Evolutionary conservation across 2,113 vertebrate species (phyloP).

Genomic region (Sisor rabdophorus): DNA sequence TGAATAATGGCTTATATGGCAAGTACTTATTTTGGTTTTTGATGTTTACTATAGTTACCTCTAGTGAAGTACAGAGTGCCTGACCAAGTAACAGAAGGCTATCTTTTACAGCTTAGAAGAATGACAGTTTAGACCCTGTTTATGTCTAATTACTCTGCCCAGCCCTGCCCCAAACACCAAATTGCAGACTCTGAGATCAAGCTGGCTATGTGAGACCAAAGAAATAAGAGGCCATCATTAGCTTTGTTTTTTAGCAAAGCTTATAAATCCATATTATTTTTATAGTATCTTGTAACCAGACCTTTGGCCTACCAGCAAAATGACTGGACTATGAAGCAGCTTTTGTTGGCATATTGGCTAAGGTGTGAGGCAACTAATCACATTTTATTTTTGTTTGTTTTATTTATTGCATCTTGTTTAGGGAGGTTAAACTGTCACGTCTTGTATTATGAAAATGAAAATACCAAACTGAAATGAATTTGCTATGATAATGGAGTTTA

Average conservation of each 20-base stretch:
- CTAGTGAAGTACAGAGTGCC: conserved; percentile 53
- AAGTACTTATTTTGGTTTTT: conserved; percentile 66
- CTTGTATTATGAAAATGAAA: too few species aligned
- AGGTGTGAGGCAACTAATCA: too few species aligned
- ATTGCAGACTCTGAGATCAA: conserved; percentile 21
- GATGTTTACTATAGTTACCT: conserved; percentile 65
- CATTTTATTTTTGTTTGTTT: too few species aligned
- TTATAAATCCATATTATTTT: background rate
- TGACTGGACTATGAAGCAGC: too few species aligned
- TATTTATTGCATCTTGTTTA: too few species aligned
- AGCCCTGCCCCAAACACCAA: conserved; percentile 31
- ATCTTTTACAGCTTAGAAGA: conserved; percentile 70
- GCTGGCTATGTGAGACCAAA: background rate
- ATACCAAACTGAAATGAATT: too few species aligned
- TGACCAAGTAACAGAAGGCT: conserved; percentile 49
- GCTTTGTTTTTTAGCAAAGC: background rate
- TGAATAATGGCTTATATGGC: conserved; percentile 54
- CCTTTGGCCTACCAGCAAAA: too few species aligned
- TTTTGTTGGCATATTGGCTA: too few species aligned
- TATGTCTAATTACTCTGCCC: conserved; percentile 58
- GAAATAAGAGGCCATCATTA: conserved; percentile 13
- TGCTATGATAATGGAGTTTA: too few species aligned
- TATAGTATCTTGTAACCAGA: too few species aligned
- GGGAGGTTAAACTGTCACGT: too few species aligned
- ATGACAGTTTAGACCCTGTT: conserved; percentile 67